These are phyloP conservation scores for Sinella curviseta DNA, from an alignment of 1,140 invertebrate genomes.

Conservation along the genomic window DNA sequence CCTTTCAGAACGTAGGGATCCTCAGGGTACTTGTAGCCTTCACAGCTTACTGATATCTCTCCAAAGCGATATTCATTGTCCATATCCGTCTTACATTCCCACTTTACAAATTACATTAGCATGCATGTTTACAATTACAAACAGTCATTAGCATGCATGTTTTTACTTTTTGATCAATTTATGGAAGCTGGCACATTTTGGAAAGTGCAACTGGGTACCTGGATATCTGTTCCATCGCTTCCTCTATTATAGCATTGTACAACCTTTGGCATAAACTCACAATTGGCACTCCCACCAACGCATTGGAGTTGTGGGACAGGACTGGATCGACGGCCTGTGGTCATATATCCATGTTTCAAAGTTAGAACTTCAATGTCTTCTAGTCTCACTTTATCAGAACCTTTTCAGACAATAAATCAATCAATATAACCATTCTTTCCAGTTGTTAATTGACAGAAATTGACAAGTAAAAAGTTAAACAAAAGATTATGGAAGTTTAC, in stretches of 20 bases:
- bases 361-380: conserved; percentile 58
- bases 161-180: too few relatives aligned
- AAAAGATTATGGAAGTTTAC: too few relatives aligned
- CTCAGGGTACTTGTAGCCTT: conserved; percentile 52
- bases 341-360: conserved; percentile 57
- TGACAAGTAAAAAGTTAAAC: too few relatives aligned
- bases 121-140: too few relatives aligned
- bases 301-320: conserved; percentile 63
- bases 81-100: conserved; percentile 66
- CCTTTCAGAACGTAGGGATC: conserved; percentile 47
- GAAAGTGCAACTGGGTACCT: too few relatives aligned
- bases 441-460: too few relatives aligned
- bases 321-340: conserved; percentile 56
- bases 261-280: conserved; percentile 53
- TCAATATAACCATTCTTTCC: too few relatives aligned
- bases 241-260: conserved; percentile 65
- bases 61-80: conserved; percentile 62
- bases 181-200: too few relatives aligned
- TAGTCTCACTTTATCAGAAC: conserved; percentile 54
- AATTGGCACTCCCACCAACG: conserved; percentile 59
- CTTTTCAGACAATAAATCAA: too few relatives aligned
- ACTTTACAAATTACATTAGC: conserved; percentile 56
- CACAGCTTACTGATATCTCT: conserved; percentile 60
- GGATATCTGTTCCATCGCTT: conserved; percentile 61
- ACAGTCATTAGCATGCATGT: too few relatives aligned